Evolutionary conservation across 2,113 vertebrate genomes (phyloP).

Genomic region (Cynopterus brachyotis): DNA sequence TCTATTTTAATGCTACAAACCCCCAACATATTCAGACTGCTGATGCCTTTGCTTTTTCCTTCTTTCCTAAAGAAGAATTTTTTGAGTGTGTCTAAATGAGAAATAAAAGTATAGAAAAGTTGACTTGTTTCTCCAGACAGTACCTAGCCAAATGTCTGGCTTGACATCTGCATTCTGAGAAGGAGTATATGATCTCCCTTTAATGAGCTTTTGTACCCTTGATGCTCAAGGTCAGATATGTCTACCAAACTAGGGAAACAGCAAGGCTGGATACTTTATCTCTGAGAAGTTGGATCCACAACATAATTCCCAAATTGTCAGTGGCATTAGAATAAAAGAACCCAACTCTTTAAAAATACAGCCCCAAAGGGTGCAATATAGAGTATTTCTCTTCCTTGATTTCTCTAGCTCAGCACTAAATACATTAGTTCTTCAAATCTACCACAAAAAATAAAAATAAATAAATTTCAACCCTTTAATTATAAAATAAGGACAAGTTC

Average conservation of each 20-base stretch:
- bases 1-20: background rate
- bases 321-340: background rate
- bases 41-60: background rate
- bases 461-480: background rate
- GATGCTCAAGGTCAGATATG: background rate
- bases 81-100: background rate
- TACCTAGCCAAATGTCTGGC: background rate
- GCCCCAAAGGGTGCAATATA: background rate
- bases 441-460: background rate
- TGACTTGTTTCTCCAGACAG: background rate
- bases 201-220: background rate
- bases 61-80: background rate
- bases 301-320: background rate
- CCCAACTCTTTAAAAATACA: background rate
- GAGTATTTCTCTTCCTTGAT: background rate
- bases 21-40: background rate
- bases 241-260: background rate
- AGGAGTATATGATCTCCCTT: background rate
- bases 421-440: background rate
- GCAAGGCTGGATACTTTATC: background rate
- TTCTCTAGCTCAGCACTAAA: background rate
- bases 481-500: slow-evolving; percentile 5
- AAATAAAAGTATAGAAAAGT: background rate
- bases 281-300: background rate
- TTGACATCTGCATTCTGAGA: background rate